phyloP scores from a whole-genome alignment of 2,113 vertebrate species.

The human region DNA sequence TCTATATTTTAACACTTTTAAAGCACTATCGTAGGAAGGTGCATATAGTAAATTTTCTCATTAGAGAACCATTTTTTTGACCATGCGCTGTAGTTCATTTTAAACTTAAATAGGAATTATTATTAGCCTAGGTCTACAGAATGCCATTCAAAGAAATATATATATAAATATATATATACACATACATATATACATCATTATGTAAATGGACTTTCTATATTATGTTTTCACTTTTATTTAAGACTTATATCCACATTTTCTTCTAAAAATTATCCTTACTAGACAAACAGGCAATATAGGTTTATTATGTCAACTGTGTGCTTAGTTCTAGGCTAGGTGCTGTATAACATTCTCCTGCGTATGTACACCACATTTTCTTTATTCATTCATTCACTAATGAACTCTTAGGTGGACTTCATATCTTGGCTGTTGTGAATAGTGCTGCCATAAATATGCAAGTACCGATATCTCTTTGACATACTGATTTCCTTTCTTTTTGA shows the following conservation, averaged over 20 bases:
- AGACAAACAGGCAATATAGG: background rate
- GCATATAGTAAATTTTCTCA: background rate
- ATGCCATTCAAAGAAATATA: background rate
- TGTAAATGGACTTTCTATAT: background rate
- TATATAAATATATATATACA: background rate
- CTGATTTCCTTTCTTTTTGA: background rate
- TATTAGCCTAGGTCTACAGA: background rate
- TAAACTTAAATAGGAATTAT: constrained; percentile 4
- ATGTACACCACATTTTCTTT: background rate
- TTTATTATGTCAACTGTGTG: background rate
- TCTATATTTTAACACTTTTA: background rate
- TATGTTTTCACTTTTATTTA: background rate
- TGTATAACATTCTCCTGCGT: background rate
- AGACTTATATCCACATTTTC: background rate
- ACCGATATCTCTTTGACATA: background rate
- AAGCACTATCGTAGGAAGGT: background rate
- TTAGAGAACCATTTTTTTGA: background rate
- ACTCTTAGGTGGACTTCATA: background rate
- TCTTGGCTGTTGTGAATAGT: background rate
- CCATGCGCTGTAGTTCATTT: background rate
- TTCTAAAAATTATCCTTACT: background rate
- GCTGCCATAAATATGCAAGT: background rate
- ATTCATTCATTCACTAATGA: background rate
- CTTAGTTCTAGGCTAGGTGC: background rate
- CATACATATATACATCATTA: background rate